phyloP scores from a whole-genome alignment of 1,140 invertebrate genomes.

The Neoseiulus cucumeris region DNA sequence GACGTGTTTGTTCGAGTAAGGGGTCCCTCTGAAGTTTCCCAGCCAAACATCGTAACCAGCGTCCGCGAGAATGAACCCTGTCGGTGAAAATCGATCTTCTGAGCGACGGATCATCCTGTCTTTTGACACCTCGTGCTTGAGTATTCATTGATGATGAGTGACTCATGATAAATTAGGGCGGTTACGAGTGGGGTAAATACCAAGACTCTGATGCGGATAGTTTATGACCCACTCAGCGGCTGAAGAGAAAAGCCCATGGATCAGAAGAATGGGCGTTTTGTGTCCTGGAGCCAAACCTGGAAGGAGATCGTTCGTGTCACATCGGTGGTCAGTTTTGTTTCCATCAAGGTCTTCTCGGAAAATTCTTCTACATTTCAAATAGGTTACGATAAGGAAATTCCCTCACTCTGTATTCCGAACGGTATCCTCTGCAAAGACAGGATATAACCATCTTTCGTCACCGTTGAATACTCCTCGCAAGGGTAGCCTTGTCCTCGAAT shows the following conservation, averaged over 20 bases:
- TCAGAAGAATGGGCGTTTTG: not conserved
- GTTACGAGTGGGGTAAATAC: slow-evolving; percentile 20
- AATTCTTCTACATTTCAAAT: not conserved
- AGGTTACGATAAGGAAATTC: not conserved
- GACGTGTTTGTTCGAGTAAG: slow-evolving; percentile 37
- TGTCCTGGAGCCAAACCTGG: not conserved
- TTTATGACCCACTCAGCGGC: slow-evolving; percentile 2
- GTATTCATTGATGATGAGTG: not conserved
- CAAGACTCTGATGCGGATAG: slow-evolving; percentile 19
- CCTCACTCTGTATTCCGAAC: not conserved
- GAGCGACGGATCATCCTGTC: not conserved
- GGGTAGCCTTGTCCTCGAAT: not conserved
- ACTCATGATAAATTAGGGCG: not conserved
- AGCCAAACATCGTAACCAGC: slow-evolving; percentile 54
- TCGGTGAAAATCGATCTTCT: not conserved
- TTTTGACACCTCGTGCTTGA: not conserved
- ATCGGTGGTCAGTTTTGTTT: not conserved
- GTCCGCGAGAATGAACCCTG: slow-evolving; percentile 37
- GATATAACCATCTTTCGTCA: slow-evolving; percentile 1
- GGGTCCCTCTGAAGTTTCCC: slow-evolving; percentile 44
- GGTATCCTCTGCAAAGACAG: not conserved
- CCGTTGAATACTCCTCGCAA: not conserved
- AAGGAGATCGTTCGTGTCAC: not conserved
- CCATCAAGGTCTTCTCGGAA: not conserved
- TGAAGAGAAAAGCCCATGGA: not conserved